Conservation (phyloP, 64 coral and sea anemone species). For the Stylophora pistillata region DNA sequence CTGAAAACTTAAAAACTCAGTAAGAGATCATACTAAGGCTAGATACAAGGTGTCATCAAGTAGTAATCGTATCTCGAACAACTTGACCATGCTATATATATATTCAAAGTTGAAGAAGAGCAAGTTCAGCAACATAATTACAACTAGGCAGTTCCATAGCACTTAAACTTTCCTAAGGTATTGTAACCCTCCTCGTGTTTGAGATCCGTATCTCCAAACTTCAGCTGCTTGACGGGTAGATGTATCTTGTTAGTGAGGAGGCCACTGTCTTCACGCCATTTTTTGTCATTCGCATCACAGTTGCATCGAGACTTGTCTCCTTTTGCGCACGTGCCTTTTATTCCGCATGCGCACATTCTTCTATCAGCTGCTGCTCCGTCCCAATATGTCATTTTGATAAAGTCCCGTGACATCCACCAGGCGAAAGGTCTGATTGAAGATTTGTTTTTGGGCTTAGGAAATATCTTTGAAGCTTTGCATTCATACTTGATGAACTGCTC, state of each 20-base stretch:
- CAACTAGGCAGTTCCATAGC: not conserved
- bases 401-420: slow-evolving; percentile 12
- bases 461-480: slow-evolving; percentile 1
- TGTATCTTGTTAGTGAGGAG: slow-evolving; percentile 2
- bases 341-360: not conserved
- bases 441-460: no score
- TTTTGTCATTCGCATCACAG: not conserved
- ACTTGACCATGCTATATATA: no score
- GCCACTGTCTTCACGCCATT: slow-evolving; percentile 18
- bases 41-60: no score
- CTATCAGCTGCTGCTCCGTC: not conserved
- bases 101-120: no score
- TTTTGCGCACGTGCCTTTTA: not conserved
- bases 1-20: no score
- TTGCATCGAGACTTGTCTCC: not conserved
- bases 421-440: not conserved
- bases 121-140: not conserved
- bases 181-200: not conserved
- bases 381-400: not conserved
- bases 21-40: no score
- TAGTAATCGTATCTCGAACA: no score
- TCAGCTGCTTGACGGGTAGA: not conserved
- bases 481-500: not conserved
- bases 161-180: not conserved
- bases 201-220: not conserved